Base-by-base conservation (phyloP, 1,140 invertebrate genomes). In the Heterodera schachtii region DNA sequence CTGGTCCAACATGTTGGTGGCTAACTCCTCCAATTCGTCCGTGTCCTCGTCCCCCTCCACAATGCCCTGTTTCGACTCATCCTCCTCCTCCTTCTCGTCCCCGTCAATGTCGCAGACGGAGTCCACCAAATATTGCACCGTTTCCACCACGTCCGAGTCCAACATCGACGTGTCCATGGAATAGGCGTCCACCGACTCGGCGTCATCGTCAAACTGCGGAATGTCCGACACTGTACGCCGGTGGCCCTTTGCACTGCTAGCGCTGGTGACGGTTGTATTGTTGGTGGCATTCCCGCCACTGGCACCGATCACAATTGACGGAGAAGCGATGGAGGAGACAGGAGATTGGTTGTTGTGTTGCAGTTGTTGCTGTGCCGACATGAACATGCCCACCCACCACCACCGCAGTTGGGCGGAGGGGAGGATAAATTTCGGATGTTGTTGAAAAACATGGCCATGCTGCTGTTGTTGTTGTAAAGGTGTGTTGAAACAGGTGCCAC, bases 161-260 rank as follows among this genome's bases (percentile, higher is more conserved):
- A 84, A 41, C 43, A 66, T 75, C 57, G 60, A 69, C 13, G 44
- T 41, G 52, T 86, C 86, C 31, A 86, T 31, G 16, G 76, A 84
- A 6, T 87, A 46, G 49, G 75, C 80, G 47, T 76, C 86, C 43
- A 87, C 44, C 49, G 87, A 85, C 57, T 87, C 86, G 6, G 79
- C 86, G 69, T 87, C 86, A 46, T 85, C 77, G 73, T 87, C 86
- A 82, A 87, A 87, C 46, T 87, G 86, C n/a, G 86, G 86, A 82
- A 87, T 89, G 57, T 89, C 86, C 11, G 83, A 85, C 43, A 87
- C 69, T 41, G 84, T 87, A 67, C 86, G 60, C 3, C 85, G 84
- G 67, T 87, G 83, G 7, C 43, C 64, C 52, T 81, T 80, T 41
- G 67, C 31, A 31, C 31, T 79, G 13, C 77, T 11, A 66, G 13